Base-by-base conservation (phyloP, 2,797 vertebrate genomes). In the Botia kubotai region DNA sequence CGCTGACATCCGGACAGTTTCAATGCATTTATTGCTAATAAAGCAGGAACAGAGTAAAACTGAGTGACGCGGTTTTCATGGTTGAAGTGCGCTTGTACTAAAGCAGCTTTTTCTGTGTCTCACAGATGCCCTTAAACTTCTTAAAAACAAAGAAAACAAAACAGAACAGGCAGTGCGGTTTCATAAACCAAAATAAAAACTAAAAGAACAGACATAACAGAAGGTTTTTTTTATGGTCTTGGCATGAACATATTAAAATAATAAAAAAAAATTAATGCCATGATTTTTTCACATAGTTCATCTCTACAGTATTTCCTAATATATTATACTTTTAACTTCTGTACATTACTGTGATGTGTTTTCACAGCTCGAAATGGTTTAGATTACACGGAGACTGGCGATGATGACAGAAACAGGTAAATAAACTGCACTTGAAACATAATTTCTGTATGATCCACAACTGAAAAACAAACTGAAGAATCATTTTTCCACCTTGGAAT, bases 251-350 rank as follows among this genome's bases (percentile, higher is more conserved):
- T 82, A 89, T 89, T 77, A 77, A 82, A 85, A 77, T 87, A 90
- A 88, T 84, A 88, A 26, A 66, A 19, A 72, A 80, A 87, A 89
- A 89, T 75, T 87, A 83, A 72, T 55, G 75, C 80, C 81, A 79
- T 55, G 69, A 29, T 82, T 39, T 77, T 78, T 80, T 65, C 68
- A 74, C 77, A 72, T 73, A 72, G 19, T 73, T 78, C 83, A 77
- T 79, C 67, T 87, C 89, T 90, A 90, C 86, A 92, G 85, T 89
- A 91, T 92, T 90, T 90, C 88, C 88, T 91, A 90, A 94, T 94
- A 94, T 93, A 93, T 94, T 94, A 93, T 93, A 93, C 91, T 91
- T 88, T 92, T 88, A 89, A 89, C 86, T 71, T 94, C 93, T 95
- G 89, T 94, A 94, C 94, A 94, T 91, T 87, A 89, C 83, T 86